A percentile compares a stretch with the other conserved stretches of the same genome.
These are phyloP conservation scores for Lithophane semibrunnea DNA, from an alignment of 2,888 invertebrate species.

Conservation along the genomic window DNA sequence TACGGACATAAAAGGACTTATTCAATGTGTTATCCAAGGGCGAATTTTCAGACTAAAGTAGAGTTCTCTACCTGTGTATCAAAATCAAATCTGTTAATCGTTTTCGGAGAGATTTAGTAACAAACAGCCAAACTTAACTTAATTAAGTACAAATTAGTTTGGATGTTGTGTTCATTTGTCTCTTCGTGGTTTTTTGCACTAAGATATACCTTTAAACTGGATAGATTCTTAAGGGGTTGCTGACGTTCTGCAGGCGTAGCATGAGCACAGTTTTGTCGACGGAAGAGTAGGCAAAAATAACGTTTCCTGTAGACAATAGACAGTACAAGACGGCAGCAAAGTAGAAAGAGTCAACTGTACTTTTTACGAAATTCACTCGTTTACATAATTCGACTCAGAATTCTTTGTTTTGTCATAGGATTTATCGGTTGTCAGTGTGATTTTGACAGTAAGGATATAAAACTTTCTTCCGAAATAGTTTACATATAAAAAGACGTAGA, in stretches of 20 bases:
- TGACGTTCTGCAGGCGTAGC: neutral
- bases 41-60: neutral
- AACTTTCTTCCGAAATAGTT: no score
- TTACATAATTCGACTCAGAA: no score
- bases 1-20: neutral
- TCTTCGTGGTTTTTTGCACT: neutral
- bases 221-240: neutral
- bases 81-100: conserved; percentile 1
- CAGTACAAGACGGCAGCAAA: no score
- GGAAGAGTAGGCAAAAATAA: no score
- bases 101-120: conserved; percentile 4
- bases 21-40: conserved; percentile 7
- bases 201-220: neutral
- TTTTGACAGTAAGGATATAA: no score
- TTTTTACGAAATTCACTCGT: no score
- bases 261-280: no score
- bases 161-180: conserved; percentile 14
- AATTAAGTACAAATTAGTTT: neutral
- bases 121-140: neutral
- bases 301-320: no score
- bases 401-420: no score
- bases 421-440: no score
- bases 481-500: no score
- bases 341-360: no score
- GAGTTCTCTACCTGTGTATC: neutral